A percentile compares a stretch with the other conserved stretches of the same genome.
Conservation (phyloP, 1,140 invertebrate genomes). For the honey bee (Apis mellifera) region Amel_HAv3.1 CM009935.2:7543501-7544000, state of each 20-base stretch:
- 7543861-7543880: constrained; percentile 41
- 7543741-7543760: neutral
- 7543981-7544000: constrained; percentile 15
- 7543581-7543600: neutral
- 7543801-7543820: neutral
- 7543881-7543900: constrained; percentile 40
- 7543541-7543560: neutral
- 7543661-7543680: constrained; percentile 27
- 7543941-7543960: constrained; percentile 25
- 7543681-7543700: constrained; percentile 4
- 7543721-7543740: neutral
- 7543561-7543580: neutral
- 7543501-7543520: neutral
- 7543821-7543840: constrained; percentile 3
- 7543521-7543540: neutral
- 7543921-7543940: constrained; percentile 19
- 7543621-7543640: neutral
- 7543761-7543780: constrained; percentile 23
- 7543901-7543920: constrained; percentile 48
- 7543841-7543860: constrained; percentile 37
- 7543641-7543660: constrained; percentile 9
- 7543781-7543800: neutral
- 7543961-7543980: constrained; percentile 11
- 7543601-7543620: neutral
- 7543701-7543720: neutral